Evolutionary conservation across 1,140 invertebrate species (phyloP), one percentile per base, ranked within the genome.

Genomic region (Acromyrmex echinatior): DNA sequence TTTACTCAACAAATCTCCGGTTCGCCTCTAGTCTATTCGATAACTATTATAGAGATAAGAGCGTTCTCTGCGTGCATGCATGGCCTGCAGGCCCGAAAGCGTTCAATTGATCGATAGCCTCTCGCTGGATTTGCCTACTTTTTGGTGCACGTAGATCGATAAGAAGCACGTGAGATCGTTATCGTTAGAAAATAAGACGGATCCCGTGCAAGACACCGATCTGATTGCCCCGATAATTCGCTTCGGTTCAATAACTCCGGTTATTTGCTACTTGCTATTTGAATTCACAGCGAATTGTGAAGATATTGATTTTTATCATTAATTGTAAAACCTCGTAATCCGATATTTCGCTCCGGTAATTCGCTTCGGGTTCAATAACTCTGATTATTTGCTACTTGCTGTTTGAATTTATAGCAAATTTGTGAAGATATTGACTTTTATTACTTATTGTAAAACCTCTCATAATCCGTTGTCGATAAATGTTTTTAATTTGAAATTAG

Each of bases 1-100:
- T 63, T 71, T n/a, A 51, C 39, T 35, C 56, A 71, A 25, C 76
- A 45, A 79, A 28, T 63, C 35, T n/a, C 45, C 53, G 45, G 4
- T 16, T 70, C 53, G n/a, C 49, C 73, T 53, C 58, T 60, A 18
- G 53, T 74, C 60, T 65, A 70, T 81, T 65, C 51, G 79, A 71
- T 82, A 70, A 85, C 74, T 78, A 90, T 90, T 87, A 84, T 65
- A 51, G 31, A 80, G 89, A 90, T 90, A 90, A 90, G 88, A 31
- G 49, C 56, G 45, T 79, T 31, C 74, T 56, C 58, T 18, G 68
- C 31, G 39, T 14, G 31, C 66, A 53, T 53, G 25, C 14, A 16
- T 16, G 49, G 80, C 80, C 80, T 14, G 80, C 70, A 56, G 70
- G 70, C n/a, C 71, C 70, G 7, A 76, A 51, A 76, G 39, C 21